phyloP scores from a whole-genome alignment of 2,797 vertebrate species.

The Pachyuromys duprasi region DNA sequence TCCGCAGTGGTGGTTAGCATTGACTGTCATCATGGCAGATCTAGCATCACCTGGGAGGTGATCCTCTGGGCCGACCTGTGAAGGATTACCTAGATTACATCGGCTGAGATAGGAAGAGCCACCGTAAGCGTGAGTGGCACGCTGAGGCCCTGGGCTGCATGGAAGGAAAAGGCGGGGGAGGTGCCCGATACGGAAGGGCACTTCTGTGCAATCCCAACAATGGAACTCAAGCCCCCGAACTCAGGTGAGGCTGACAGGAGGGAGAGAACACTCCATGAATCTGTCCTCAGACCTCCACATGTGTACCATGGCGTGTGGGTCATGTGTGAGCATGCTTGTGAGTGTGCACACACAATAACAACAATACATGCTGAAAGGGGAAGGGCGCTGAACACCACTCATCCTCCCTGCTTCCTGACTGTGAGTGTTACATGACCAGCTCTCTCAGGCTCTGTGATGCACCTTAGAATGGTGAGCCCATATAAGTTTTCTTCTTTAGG shows the following conservation, averaged over 20 bases:
- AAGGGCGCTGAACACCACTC: not conserved
- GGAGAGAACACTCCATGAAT: too few species aligned
- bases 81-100: not conserved
- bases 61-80: not conserved
- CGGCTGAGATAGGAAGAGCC: not conserved
- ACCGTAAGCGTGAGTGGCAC: not conserved
- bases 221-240: not conserved
- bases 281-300: not conserved
- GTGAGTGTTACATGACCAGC: not conserved
- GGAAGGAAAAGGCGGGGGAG: not conserved
- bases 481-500: not conserved
- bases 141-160: not conserved
- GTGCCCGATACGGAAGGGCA: too few species aligned
- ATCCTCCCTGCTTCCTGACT: not conserved
- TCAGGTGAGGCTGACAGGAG: not conserved
- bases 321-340: not conserved
- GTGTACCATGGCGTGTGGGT: not conserved
- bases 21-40: not conserved
- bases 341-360: not conserved
- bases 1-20: not conserved
- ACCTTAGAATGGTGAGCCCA: not conserved
- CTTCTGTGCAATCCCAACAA: not conserved
- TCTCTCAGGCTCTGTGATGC: not conserved
- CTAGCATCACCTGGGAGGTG: not conserved
- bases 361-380: too few species aligned